Percentiles rank a stretch among this genome's conserved stretches.
These are phyloP conservation scores for Euphydryas editha DNA, from an alignment of 2,888 invertebrate genomes.

Conservation along the genomic window DNA sequence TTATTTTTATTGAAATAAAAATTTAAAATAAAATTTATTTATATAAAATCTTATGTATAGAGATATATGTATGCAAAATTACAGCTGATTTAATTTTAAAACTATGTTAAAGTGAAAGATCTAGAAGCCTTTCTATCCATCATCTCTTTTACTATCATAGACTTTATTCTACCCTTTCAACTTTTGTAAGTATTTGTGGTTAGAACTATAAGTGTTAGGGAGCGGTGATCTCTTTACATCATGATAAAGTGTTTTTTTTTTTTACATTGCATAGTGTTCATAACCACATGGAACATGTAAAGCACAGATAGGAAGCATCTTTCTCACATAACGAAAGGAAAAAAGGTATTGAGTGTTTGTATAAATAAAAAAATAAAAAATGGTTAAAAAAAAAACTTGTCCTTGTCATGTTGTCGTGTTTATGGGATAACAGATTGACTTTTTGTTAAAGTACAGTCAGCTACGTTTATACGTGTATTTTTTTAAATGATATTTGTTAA, in stretches of 20 bases:
- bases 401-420: slow-evolving; percentile 46
- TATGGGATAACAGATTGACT: slow-evolving; percentile 50
- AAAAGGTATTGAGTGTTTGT: slow-evolving; percentile 40
- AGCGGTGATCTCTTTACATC: too few species aligned
- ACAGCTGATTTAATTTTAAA: too few species aligned
- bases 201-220: too few species aligned
- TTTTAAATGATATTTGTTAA: background rate
- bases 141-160: too few species aligned
- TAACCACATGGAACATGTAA: background rate
- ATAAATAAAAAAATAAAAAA: slow-evolving; percentile 22
- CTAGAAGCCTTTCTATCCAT: too few species aligned
- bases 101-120: too few species aligned
- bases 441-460: slow-evolving; percentile 44
- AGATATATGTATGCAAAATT: too few species aligned
- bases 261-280: background rate
- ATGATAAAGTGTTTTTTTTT: background rate
- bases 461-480: background rate
- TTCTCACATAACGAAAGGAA: slow-evolving; percentile 44
- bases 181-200: too few species aligned
- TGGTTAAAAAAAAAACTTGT: slow-evolving; percentile 42
- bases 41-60: too few species aligned
- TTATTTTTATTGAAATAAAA: too few species aligned
- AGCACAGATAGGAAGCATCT: slow-evolving; percentile 8
- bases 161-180: too few species aligned
- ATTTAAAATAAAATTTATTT: too few species aligned